Conservation (phyloP, 1,140 invertebrate genomes). For the Ooceraea biroi region DNA sequence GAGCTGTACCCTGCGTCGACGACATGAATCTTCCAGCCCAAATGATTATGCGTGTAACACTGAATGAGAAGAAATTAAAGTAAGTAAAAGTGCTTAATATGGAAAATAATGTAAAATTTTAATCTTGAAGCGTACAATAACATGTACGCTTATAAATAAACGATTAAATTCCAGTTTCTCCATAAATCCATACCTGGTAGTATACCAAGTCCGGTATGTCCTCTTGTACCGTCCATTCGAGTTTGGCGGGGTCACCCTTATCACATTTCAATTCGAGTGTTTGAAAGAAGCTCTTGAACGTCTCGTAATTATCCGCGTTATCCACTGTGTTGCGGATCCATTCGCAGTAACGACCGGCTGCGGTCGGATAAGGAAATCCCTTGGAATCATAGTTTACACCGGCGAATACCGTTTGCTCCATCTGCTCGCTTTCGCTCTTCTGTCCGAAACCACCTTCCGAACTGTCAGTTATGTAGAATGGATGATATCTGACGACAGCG, state of each 20-base stretch:
- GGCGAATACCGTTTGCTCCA: slow-evolving; percentile 91
- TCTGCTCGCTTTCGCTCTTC: slow-evolving; percentile 90
- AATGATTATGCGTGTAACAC: slow-evolving; percentile 96
- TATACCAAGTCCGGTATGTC: slow-evolving; percentile 94
- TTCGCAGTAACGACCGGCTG: slow-evolving; percentile 91
- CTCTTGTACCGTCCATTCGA: slow-evolving; percentile 93
- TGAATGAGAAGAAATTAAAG: slow-evolving; percentile 81
- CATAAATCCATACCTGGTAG: slow-evolving; percentile 91
- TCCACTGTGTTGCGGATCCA: slow-evolving; percentile 92
- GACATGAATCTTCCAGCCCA: slow-evolving; percentile 97
- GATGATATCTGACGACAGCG: slow-evolving; percentile 91
- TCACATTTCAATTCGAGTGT: slow-evolving; percentile 92
- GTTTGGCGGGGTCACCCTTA: slow-evolving; percentile 89
- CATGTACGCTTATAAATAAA: not conserved
- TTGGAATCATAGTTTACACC: slow-evolving; percentile 92
- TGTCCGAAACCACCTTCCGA: slow-evolving; percentile 94
- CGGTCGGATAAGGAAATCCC: slow-evolving; percentile 92
- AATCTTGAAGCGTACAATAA: too few relatives aligned
- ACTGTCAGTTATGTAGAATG: slow-evolving; percentile 96
- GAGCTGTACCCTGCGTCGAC: slow-evolving; percentile 89
- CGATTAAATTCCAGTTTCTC: not conserved
- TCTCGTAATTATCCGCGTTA: slow-evolving; percentile 88
- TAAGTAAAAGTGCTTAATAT: not conserved
- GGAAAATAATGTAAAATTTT: not conserved
- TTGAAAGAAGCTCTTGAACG: slow-evolving; percentile 91